Evolutionary conservation across 1,140 invertebrate genomes (phyloP).

Genomic region (Pogonus chalceus): DNA sequence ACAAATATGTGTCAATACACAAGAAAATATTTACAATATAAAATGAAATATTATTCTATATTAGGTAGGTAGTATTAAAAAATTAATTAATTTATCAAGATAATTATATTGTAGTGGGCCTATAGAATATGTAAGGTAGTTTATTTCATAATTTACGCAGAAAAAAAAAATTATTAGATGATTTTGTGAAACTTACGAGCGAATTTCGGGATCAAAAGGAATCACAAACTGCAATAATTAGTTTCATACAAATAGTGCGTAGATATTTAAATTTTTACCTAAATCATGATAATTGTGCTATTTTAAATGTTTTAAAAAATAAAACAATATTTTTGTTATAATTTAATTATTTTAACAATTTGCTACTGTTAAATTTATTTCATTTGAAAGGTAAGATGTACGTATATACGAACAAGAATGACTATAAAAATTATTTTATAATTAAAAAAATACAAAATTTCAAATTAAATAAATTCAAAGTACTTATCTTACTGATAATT

Average conservation of each 20-base stretch:
- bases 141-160: slow-evolving; percentile 18
- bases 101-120: slow-evolving; percentile 25
- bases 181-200: slow-evolving; percentile 17
- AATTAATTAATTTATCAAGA: slow-evolving; percentile 16
- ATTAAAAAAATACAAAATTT: slow-evolving; percentile 10
- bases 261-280: slow-evolving; percentile 1
- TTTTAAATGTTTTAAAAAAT: slow-evolving; percentile 9
- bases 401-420: slow-evolving; percentile 14
- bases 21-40: slow-evolving; percentile 19
- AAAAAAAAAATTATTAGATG: slow-evolving; percentile 15
- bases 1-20: slow-evolving; percentile 16
- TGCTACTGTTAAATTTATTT: slow-evolving; percentile 17
- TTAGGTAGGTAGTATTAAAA: slow-evolving; percentile 23
- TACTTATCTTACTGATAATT: too few species aligned
- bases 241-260: not conserved
- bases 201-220: slow-evolving; percentile 1
- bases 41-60: slow-evolving; percentile 17
- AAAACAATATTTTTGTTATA: slow-evolving; percentile 17
- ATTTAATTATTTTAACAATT: slow-evolving; percentile 16
- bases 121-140: slow-evolving; percentile 16
- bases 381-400: slow-evolving; percentile 12
- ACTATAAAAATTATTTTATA: slow-evolving; percentile 11
- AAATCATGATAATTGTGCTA: slow-evolving; percentile 9
- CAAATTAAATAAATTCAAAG: slow-evolving; percentile 18
- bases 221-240: not conserved